Evolutionary conservation across 2,797 vertebrate species (phyloP), one percentile per base, ranked within the genome.

Genomic region (Scleropages formosus): DNA sequence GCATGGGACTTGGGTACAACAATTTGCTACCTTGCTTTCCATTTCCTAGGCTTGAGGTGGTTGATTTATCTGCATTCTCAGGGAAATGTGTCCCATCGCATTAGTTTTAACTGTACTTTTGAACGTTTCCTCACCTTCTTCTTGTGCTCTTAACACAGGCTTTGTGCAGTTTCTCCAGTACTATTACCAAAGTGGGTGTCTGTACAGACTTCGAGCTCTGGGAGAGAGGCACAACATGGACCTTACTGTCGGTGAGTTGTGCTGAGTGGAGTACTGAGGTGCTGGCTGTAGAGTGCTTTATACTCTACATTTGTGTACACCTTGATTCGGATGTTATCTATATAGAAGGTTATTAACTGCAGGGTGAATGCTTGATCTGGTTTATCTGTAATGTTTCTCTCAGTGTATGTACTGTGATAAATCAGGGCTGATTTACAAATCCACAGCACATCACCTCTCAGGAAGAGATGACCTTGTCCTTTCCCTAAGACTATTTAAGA

Each of bases 101-200:
- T 39, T 31, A 46, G 31, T 39, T 39, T 66, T 46, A 66, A 9
- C 13, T 31, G 26, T 3, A 16, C 24, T 56, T 70, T 70, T 56
- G 13, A 58, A 58, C 4, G 49, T 58, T 16, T 56, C 0, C 0
- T 58, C 9, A 13, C 31, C 22, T 69, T 15, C 24, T 7, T 15
- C 24, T 44, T 69, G 66, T 10, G 44, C 51, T 44, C 59, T 77
- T 24, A 70, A 76, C 77, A 61, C 82, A 99, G 97, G 94, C 78
- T 96, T 98, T 4, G 95, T 99, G 76, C 97, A 99, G 93, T 99
- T 98, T 73, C 92, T 99, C 0, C 97, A 99, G 89, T 99, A 98
- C 81, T 98, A 98, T 81, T 99, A 99, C 76, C 97, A 99, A 89
- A 98, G 97, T 0, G 97, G 97, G 74, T 96, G 95, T 75, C 83